Percentiles rank a stretch among this genome's conserved stretches.
phyloP scores from a whole-genome alignment of 2,113 vertebrate genomes.

The Verasper variegatus region DNA sequence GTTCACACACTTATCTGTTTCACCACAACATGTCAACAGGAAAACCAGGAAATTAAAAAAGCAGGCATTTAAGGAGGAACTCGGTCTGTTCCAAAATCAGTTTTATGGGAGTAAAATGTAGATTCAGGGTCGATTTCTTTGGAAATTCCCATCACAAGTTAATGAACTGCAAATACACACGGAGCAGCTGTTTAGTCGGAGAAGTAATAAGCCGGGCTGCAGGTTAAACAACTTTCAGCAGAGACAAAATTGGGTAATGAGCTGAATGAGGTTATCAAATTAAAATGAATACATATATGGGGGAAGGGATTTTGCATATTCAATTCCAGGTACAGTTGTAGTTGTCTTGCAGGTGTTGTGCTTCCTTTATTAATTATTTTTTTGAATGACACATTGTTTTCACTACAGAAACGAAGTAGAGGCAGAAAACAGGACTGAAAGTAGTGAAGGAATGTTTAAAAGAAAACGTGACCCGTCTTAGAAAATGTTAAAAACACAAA shows the following conservation, averaged over 20 bases:
- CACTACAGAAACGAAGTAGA: too few species aligned
- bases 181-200: conserved; percentile 36
- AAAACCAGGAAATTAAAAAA: background rate
- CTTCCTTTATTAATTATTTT: background rate
- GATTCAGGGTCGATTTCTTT: conserved; percentile 15
- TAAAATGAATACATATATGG: conserved; percentile 19
- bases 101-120: background rate
- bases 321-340: conserved; percentile 27
- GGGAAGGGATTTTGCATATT: conserved; percentile 3
- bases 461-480: too few species aligned
- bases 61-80: too few species aligned
- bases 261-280: conserved; percentile 25
- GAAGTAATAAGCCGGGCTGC: conserved; percentile 41
- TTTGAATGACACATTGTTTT: too few species aligned
- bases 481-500: too few species aligned
- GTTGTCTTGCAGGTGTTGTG: conserved; percentile 13
- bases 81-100: too few species aligned
- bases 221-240: conserved; percentile 53
- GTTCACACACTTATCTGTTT: background rate
- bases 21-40: background rate
- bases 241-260: conserved; percentile 39
- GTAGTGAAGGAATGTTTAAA: too few species aligned
- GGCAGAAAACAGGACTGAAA: too few species aligned
- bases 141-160: conserved; percentile 24
- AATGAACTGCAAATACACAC: conserved; percentile 31